Percentiles rank a stretch among this genome's conserved stretches.
Conservation (phyloP, 2,797 vertebrate species). For the Sebastes vulpes region DNA sequence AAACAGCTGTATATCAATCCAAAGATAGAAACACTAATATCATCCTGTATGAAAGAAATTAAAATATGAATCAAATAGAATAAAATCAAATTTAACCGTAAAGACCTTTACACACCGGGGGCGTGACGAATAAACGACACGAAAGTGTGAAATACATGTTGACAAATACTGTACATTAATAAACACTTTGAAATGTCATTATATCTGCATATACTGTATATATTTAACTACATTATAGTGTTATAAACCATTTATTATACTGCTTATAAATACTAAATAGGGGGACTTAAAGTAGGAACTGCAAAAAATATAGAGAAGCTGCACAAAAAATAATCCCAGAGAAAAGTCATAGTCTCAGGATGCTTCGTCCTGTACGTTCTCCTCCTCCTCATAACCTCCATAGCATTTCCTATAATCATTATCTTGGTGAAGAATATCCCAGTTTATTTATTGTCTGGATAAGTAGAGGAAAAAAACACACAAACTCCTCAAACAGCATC, state of each 20-base stretch:
- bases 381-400: neutral
- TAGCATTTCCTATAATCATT: neutral
- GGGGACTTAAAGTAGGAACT: neutral
- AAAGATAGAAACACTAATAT: neutral
- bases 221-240: no score
- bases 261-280: neutral
- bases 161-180: neutral
- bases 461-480: neutral
- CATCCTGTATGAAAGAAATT: neutral
- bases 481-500: constrained; percentile 15
- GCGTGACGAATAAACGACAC: no score
- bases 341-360: neutral
- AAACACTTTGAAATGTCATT: neutral
- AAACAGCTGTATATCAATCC: neutral
- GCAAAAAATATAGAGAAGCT: neutral
- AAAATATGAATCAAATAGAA: no score
- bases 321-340: neutral
- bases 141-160: neutral
- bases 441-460: neutral
- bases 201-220: no score
- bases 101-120: no score
- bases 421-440: neutral
- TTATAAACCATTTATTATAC: neutral
- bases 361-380: neutral
- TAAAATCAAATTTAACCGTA: neutral